A percentile compares a stretch with the other conserved stretches of the same genome.
phyloP scores from a whole-genome alignment of 2,888 invertebrate species.

The Nomada ruficornis region DNA sequence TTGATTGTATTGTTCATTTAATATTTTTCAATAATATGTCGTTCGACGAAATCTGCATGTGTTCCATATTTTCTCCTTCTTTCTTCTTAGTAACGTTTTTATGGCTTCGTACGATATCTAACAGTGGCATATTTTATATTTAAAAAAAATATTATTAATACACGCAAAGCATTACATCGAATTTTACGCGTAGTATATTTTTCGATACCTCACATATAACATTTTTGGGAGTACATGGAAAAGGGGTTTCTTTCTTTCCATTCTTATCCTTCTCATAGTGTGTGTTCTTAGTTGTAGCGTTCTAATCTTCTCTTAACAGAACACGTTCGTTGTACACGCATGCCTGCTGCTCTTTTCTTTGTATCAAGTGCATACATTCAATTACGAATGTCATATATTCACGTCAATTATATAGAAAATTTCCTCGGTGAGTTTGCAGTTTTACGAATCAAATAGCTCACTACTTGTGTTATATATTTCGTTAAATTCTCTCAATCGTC shows the following conservation, averaged over 20 bases:
- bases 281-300: constrained; percentile 71
- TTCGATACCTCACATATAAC: constrained; percentile 12
- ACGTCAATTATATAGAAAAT: constrained; percentile 39
- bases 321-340: constrained; percentile 74
- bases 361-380: constrained; percentile 56
- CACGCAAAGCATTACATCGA: background rate
- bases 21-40: background rate
- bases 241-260: constrained; percentile 37
- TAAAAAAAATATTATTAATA: constrained; percentile 4
- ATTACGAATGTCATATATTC: constrained; percentile 45
- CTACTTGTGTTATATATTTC: background rate
- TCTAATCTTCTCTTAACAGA: constrained; percentile 69
- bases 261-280: constrained; percentile 62
- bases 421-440: constrained; percentile 26
- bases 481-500: background rate
- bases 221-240: constrained; percentile 15
- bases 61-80: constrained; percentile 38
- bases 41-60: constrained; percentile 60
- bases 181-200: constrained; percentile 4
- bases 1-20: too few species aligned
- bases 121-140: constrained; percentile 24
- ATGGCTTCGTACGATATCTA: constrained; percentile 36
- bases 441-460: background rate
- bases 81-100: constrained; percentile 57
- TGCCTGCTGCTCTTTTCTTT: constrained; percentile 75